Base-by-base conservation (phyloP, 2,888 invertebrate genomes). In the Dasypolia templi region DNA sequence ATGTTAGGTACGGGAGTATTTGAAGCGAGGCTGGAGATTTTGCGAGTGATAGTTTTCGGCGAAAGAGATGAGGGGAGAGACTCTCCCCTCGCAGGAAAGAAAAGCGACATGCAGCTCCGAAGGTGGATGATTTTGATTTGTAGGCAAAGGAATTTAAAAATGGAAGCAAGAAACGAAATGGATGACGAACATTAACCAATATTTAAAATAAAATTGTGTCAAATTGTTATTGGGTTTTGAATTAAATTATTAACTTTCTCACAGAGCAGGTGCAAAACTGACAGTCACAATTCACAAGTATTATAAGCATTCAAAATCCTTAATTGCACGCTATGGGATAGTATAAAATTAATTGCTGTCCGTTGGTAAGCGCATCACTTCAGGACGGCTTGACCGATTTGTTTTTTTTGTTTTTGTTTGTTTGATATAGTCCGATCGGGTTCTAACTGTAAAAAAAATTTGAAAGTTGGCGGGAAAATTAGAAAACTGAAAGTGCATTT, bases 11-110 rank as follows among this genome's bases (percentile, higher is more conserved):
- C 32, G 49, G 0, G 29, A 19, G 42, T n/a, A 75, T 3, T 2
- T 29, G 2, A 12, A 56, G 77, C 69, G 35, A 72, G 1, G 70
- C 58, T 68, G n/a, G 12, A 63, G 46, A 73, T 83, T 53, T 64
- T 49, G 3, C 4, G 17, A 39, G 17, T 29, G 6, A 75, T 70
- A 17, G 29, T 64, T 77, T 58, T 62, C 0, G 17, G 51, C 17
- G 7, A 32, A 35, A 58, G 32, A 2, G 32, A 58, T 35, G 14
- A 59, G 11, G 22, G 22, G 12, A 59, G 35, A 14, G 12, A 3
- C 4, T n/a, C n/a, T n/a, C n/a, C n/a, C n/a, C n/a, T 7, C 7
- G 7, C 14, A 11, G 1, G 11, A 32, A 22, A 12, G 58, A 12
- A 22, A 22, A 32, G 32, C 22, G 6, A 22, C 32, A 32, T 56